These are phyloP conservation scores for Osedax frankpressi DNA, from an alignment of 2,888 invertebrate genomes.

Conservation along the genomic window DNA sequence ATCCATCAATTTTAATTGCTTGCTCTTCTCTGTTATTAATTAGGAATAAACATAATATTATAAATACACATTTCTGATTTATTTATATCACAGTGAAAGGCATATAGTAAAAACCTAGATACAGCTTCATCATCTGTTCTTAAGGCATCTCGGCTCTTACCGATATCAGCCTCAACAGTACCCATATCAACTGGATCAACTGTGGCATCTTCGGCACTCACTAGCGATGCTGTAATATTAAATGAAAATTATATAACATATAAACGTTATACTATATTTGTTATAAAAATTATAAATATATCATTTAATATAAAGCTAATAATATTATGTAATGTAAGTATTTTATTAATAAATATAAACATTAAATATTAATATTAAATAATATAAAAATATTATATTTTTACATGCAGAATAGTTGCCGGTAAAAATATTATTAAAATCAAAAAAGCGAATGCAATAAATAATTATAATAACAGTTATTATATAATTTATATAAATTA, in stretches of 20 bases:
- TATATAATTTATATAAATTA: background rate
- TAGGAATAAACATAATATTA: background rate
- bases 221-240: slow-evolving; percentile 9
- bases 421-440: too few relatives aligned
- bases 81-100: background rate
- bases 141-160: slow-evolving; percentile 72
- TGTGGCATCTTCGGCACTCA: slow-evolving; percentile 16
- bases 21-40: slow-evolving; percentile 66
- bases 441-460: too few relatives aligned
- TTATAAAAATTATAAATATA: too few relatives aligned
- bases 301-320: too few relatives aligned
- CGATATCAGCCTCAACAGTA: slow-evolving; percentile 62
- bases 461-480: background rate
- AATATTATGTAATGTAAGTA: too few relatives aligned
- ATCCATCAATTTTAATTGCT: slow-evolving; percentile 83
- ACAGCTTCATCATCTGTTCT: slow-evolving; percentile 86
- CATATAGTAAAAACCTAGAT: slow-evolving; percentile 46
- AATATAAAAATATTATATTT: too few relatives aligned
- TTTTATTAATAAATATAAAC: too few relatives aligned
- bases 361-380: too few relatives aligned
- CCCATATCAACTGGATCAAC: slow-evolving; percentile 29
- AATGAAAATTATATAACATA: background rate
- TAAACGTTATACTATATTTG: too few relatives aligned
- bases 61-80: background rate
- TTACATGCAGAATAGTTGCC: too few relatives aligned